Base-by-base conservation (phyloP, 1,140 invertebrate species). In the Papilio machaon region DNA sequence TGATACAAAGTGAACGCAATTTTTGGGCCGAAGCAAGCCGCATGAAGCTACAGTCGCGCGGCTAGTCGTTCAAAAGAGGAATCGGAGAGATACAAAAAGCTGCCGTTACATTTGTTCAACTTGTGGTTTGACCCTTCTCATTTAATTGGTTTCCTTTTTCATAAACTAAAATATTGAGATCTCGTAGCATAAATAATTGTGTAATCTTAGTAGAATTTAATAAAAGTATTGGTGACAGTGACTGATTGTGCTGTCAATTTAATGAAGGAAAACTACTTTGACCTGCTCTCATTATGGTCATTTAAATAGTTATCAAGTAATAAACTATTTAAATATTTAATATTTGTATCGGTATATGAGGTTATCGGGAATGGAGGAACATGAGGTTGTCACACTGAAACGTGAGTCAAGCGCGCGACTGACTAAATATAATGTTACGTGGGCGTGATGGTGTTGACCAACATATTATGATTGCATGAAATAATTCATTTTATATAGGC, bases 381-480 rank as follows among this genome's bases (percentile, higher is more conserved):
- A 13, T 70, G 64, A 15, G 64, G 64, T 70, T 70, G 64, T 70
- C 30, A 70, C 30, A 70, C 64, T 38, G 64, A 15, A 35, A 70
- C 64, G 15, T 35, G 64, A 70, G 64, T 70, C 64, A 70, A 35
- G 64, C 64, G 64, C 13, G 64, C 64, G 64, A 35, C 23, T 70
- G 15, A 70, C 64, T 70, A 70, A 70, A 70, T 70, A 70, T 70
- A 70, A 70, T 35, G 30, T 70, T 70, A 70, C 30, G 64, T 70
- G 64, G 64, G 64, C 30, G 64, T 38, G 64, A 2, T 38, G 64
- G 30, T 70, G 64, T 70, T 70, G 23, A 70, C 64, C 64, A 35
- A 70, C 30, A 70, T 64, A 60, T 13, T 54, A 58, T 58, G 54
- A 58, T 70, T 35, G 30, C 64, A 70, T 70, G 64, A 38, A 70